Conservation (phyloP, 1,140 invertebrate genomes). For the Drosophila fuyamai region DNA sequence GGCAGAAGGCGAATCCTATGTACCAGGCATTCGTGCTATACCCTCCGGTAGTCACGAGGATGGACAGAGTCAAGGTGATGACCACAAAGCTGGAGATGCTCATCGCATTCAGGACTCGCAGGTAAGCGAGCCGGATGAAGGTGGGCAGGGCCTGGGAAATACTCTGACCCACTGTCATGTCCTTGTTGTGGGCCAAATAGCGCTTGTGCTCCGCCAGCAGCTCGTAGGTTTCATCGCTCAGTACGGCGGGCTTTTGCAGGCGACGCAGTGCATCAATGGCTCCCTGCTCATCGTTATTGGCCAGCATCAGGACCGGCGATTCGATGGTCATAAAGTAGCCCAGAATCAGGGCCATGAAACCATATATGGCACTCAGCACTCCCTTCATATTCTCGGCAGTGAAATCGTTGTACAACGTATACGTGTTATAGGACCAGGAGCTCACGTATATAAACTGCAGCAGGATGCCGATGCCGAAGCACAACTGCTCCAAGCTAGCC, state of each 20-base stretch:
- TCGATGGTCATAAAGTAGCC: conserved; percentile 40
- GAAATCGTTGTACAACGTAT: conserved; percentile 1
- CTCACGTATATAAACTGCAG: conserved; percentile 40
- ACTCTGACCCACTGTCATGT: conserved; percentile 28
- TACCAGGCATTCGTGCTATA: not conserved
- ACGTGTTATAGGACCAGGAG: conserved; percentile 10
- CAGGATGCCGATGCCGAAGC: conserved; percentile 29
- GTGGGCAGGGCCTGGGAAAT: conserved; percentile 43
- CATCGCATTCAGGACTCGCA: conserved; percentile 57
- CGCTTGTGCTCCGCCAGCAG: conserved; percentile 65
- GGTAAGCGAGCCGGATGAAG: conserved; percentile 22
- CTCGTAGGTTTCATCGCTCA: conserved; percentile 54
- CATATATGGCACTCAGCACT: conserved; percentile 37
- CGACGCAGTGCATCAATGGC: conserved; percentile 60
- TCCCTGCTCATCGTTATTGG: conserved; percentile 49
- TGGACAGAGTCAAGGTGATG: not conserved
- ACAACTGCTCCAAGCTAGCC: conserved; percentile 37
- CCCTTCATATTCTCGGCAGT: conserved; percentile 54
- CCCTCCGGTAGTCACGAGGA: rapidly evolving
- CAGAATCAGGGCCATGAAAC: conserved; percentile 26
- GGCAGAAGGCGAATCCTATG: conserved; percentile 32
- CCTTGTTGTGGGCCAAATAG: conserved; percentile 57
- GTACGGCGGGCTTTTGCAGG: conserved; percentile 41
- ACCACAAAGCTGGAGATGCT: conserved; percentile 31
- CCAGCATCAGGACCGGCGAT: conserved; percentile 59